Evolutionary conservation across 2,888 invertebrate species (phyloP), one percentile per base, ranked within the genome.

Genomic region (Parnassius smintheus): DNA sequence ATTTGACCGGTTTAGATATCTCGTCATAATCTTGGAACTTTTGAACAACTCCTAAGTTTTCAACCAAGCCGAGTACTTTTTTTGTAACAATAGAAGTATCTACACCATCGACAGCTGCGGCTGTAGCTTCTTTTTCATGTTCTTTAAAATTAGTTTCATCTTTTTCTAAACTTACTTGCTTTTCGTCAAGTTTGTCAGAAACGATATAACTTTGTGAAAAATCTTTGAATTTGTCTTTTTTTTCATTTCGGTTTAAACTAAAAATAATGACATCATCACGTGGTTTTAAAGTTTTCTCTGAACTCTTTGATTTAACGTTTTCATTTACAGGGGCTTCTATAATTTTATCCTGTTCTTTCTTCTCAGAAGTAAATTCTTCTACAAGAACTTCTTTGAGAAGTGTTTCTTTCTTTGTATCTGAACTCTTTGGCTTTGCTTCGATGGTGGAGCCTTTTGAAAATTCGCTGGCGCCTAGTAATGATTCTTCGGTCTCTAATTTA

Each of bases 161-260:
- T 72, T 78, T 84, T 81, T 87, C 86, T 81, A 76, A 75, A 84
- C 82, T 71, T 76, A 86, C 86, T 87, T 87, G 86, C 83, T 73
- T 83, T 68, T 72, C 66, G 83, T 86, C 88, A 87, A 87, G 86
- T 87, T 76, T 77, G 81, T 77, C 77, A 82, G 83, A 83, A 83
- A 77, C 62, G 65, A 72, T 70, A 75, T 72, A 68, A 66, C 61
- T 59, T 56, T 59, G 62, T 50, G 53, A 18, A 64, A 41, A 57
- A 56, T 45, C 49, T n/a, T 50, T 65, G 57, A 48, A 54, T 54
- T 42, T 13, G 45, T 56, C 50, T n/a, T 41, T 25, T 52, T 35
- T 66, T 60, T 56, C 57, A 50, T 50, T 58, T 53, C 58, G 48
- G 35, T 45, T 45, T 35, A 25, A 35, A 35, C 35, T 42, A 49